phyloP scores from a whole-genome alignment of 1,140 invertebrate genomes.

The Cyphomyrmex costatus region DNA sequence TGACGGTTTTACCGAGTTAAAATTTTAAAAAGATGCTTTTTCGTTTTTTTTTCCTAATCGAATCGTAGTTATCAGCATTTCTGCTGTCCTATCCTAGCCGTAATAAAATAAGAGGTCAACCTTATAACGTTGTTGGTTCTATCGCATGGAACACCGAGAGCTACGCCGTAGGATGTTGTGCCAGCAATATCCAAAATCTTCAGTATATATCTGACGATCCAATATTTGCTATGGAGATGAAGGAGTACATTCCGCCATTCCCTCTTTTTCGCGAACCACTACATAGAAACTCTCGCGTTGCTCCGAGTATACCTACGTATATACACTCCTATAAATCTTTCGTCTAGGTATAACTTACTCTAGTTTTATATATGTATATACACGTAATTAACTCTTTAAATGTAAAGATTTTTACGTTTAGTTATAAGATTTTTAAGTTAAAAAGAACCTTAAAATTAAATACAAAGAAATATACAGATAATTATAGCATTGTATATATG shows the following conservation, averaged over 20 bases:
- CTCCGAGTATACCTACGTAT: background rate
- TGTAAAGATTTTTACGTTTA: background rate
- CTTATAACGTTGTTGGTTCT: slow-evolving; percentile 21
- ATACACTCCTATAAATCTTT: slow-evolving; percentile 10
- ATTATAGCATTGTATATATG: background rate
- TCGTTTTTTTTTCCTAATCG: background rate
- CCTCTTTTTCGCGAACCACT: slow-evolving; percentile 33
- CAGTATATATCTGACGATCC: slow-evolving; percentile 77
- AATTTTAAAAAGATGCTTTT: background rate
- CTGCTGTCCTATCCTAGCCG: background rate
- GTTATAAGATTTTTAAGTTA: background rate
- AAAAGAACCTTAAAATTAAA: background rate
- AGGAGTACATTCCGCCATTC: slow-evolving; percentile 58
- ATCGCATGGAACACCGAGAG: slow-evolving; percentile 74
- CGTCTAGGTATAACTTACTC: background rate
- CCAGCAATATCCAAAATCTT: slow-evolving; percentile 82
- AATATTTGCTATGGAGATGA: slow-evolving; percentile 82
- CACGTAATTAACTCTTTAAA: slow-evolving; percentile 10
- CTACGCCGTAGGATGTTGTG: slow-evolving; percentile 78
- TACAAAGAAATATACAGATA: background rate
- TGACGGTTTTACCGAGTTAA: background rate
- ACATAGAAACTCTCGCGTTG: slow-evolving; percentile 4
- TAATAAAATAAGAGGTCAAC: slow-evolving; percentile 69
- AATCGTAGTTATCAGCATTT: background rate
- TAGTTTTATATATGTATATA: background rate